Percentiles rank a stretch among this genome's conserved stretches.
Conservation (phyloP, 2,113 vertebrate genomes). For the Bungarus multicinctus region DNA sequence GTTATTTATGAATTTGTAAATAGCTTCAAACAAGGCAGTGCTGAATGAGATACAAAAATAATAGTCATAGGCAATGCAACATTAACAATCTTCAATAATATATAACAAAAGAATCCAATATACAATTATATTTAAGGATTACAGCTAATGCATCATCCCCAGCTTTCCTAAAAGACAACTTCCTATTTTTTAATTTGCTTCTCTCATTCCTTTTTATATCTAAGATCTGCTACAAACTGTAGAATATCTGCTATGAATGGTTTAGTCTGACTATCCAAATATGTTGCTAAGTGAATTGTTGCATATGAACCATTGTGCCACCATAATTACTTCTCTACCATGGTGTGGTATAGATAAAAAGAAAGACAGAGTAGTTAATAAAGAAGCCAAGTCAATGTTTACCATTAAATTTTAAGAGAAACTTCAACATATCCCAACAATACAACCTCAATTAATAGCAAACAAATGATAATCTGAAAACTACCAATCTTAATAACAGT, state of each 20-base stretch:
- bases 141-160: not conserved
- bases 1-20: not conserved
- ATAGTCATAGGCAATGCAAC: not conserved
- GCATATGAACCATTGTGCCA: not conserved
- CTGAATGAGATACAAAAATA: not conserved
- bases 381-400: not conserved
- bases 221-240: not conserved
- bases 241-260: not conserved
- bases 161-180: not conserved
- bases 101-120: not conserved
- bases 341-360: not conserved
- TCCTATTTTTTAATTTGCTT: not conserved
- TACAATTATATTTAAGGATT: not conserved
- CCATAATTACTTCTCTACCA: not conserved
- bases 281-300: not conserved
- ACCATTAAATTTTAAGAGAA: not conserved
- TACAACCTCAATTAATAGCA: not conserved
- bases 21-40: not conserved
- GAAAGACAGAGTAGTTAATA: not conserved
- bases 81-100: not conserved
- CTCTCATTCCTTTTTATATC: not conserved
- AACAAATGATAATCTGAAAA: not conserved
- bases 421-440: not conserved
- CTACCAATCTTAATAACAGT: not conserved
- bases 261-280: not conserved